Evolutionary conservation across 2,113 vertebrate species (phyloP).

Genomic region (Epinephelus lanceolatus): DNA sequence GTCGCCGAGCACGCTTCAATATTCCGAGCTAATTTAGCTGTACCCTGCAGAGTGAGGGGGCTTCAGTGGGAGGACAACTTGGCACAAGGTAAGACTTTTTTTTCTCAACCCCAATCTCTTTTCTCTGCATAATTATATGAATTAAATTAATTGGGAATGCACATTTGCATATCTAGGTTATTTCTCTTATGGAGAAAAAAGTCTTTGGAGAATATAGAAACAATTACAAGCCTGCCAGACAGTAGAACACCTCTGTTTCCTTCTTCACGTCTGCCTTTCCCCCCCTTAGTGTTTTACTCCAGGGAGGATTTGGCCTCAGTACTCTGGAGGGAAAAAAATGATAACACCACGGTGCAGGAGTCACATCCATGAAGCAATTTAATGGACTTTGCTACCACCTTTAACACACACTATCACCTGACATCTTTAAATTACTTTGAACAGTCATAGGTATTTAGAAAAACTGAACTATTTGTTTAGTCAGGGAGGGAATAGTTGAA

Average conservation of each 20-base stretch:
- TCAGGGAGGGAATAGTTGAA: constrained; percentile 23
- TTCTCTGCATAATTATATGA: constrained; percentile 79
- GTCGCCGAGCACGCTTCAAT: constrained; percentile 56
- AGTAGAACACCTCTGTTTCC: constrained; percentile 59
- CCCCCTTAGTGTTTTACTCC: constrained; percentile 43
- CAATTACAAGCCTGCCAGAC: constrained; percentile 78
- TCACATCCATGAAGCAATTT: constrained; percentile 63
- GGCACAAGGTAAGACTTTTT: constrained; percentile 62
- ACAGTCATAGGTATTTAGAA: constrained; percentile 44
- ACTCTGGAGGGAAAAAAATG: constrained; percentile 48
- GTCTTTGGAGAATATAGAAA: constrained; percentile 78
- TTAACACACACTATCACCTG: constrained; percentile 32
- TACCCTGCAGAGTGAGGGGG: constrained; percentile 57
- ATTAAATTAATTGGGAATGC: constrained; percentile 77
- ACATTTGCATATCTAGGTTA: constrained; percentile 80
- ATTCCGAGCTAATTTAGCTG: constrained; percentile 73
- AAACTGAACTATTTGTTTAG: constrained; percentile 37
- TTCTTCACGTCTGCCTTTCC: constrained; percentile 28
- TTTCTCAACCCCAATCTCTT: constrained; percentile 63
- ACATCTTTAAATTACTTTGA: constrained; percentile 65
- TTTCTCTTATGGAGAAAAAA: constrained; percentile 66
- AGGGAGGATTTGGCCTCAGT: constrained; percentile 55
- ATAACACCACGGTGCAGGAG: constrained; percentile 57
- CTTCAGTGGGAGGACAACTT: constrained; percentile 55
- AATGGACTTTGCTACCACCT: constrained; percentile 56